phyloP scores from a whole-genome alignment of 2,113 vertebrate species.

The human region DNA sequence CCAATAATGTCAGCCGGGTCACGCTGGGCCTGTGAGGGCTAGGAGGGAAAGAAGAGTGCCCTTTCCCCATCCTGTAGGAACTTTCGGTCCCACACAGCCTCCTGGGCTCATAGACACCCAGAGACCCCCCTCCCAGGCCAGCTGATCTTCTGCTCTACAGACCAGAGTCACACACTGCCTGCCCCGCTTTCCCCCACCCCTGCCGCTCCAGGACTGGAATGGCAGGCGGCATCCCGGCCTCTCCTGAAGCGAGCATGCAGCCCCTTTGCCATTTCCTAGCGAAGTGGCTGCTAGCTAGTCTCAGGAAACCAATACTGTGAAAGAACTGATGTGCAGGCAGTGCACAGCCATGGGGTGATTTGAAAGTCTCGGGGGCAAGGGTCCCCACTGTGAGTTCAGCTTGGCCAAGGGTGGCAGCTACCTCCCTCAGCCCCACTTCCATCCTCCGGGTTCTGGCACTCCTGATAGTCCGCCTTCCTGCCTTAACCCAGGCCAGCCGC shows the following conservation, averaged over 20 bases:
- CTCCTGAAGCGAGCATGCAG: fast-evolving
- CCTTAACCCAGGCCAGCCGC: not conserved
- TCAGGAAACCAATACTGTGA: not conserved
- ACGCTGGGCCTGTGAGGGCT: not conserved
- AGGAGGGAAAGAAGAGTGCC: not conserved
- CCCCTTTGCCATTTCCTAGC: not conserved
- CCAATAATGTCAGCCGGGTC: not conserved
- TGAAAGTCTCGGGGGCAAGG: not conserved
- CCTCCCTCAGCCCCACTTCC: not conserved
- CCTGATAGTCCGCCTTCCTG: too few relatives aligned
- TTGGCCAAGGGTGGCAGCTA: fast-evolving
- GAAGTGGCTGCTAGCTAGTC: not conserved
- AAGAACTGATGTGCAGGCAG: fast-evolving
- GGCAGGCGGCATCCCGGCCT: not conserved
- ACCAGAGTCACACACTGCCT: not conserved
- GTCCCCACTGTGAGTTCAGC: not conserved
- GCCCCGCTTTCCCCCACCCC: fast-evolving
- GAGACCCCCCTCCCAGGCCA: not conserved
- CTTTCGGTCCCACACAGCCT: not conserved
- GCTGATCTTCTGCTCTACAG: not conserved
- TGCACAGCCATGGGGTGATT: fast-evolving
- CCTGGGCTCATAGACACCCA: not conserved
- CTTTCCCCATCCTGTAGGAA: too few relatives aligned
- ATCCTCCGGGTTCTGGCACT: fast-evolving
- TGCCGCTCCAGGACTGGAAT: not conserved